Base-by-base conservation (phyloP, 2,888 invertebrate genomes). In the Drosophila mayaguana region DNA sequence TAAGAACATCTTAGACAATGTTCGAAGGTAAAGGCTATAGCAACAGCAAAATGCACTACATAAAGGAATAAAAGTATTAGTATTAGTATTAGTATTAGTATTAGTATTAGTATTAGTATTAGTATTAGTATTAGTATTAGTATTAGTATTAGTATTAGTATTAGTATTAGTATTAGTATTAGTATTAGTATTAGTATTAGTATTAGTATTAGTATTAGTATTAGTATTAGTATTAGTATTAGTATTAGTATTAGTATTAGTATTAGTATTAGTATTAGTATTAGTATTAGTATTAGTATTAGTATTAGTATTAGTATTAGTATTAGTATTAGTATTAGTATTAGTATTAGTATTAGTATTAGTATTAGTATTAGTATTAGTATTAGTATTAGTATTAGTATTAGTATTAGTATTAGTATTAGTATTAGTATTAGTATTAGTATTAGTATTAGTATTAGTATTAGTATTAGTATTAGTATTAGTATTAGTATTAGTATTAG, bases 1-100 rank as follows among this genome's bases (percentile, higher is more conserved):
- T 73, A 77, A 83, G 66, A 61, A 71, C 68, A 79, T 86, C 81
- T 75, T 64, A 65, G 54, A 40, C 50, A 74, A 64, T 59, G 57
- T n/a, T 18, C 9, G 25, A 34, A 16, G 45, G 18, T 28, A 9
- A 36, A 14, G 50, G 0, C 59, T 57, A 69, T 51, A 20, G 18
- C 50, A 50, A 34, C 32, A 14, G 32, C 14, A 7, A 7, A 50
- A 50, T 18, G 50, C 18, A 12, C 50, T 50, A 4, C 50, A 28
- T 5, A 5, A n/a, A 7, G 25, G 12, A 16, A 9, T 16, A 22
- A 3, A 2, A 12, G 12, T 14, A 45, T 22, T 22, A 45, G 43
- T 14, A 22, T 14, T 22, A 22, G 45, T 22, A 45, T 22, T 45
- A 45, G 22, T 22, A 22, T 22, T 22, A 22, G 22, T 14, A 14